A percentile compares a stretch with the other conserved stretches of the same genome.
Conservation (phyloP, 2,888 invertebrate species). For the Plagodis pulveraria region DNA sequence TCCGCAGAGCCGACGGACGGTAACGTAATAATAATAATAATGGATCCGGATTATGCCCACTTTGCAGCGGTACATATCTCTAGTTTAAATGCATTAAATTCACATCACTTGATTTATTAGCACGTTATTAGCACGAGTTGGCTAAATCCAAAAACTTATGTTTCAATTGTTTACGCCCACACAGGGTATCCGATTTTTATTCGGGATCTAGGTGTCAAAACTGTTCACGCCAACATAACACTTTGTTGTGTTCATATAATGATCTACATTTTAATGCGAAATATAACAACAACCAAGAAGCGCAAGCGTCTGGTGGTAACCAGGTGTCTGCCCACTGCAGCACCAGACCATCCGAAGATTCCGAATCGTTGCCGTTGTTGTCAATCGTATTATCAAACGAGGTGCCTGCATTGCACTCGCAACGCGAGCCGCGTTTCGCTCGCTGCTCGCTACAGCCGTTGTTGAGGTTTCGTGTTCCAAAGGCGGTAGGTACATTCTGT, state of each 20-base stretch:
- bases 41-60: too few relatives aligned
- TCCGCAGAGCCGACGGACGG: too few relatives aligned
- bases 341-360: not conserved
- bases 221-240: not conserved
- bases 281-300: not conserved
- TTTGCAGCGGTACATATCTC: too few relatives aligned
- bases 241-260: not conserved
- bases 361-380: too few relatives aligned
- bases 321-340: not conserved
- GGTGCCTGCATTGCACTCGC: not conserved
- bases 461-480: conserved; percentile 1
- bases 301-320: not conserved
- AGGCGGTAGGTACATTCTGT: not conserved
- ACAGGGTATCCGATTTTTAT: not conserved
- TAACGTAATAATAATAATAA: too few relatives aligned
- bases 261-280: not conserved
- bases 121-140: too few relatives aligned
- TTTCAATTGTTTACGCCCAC: not conserved
- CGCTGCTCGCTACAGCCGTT: not conserved
- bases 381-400: not conserved
- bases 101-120: too few relatives aligned
- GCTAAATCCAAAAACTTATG: not conserved
- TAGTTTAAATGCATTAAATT: too few relatives aligned
- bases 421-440: not conserved
- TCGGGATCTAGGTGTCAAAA: not conserved